Evolutionary conservation across 2,113 vertebrate genomes (phyloP).

Genomic region (Centropus unirufus): DNA sequence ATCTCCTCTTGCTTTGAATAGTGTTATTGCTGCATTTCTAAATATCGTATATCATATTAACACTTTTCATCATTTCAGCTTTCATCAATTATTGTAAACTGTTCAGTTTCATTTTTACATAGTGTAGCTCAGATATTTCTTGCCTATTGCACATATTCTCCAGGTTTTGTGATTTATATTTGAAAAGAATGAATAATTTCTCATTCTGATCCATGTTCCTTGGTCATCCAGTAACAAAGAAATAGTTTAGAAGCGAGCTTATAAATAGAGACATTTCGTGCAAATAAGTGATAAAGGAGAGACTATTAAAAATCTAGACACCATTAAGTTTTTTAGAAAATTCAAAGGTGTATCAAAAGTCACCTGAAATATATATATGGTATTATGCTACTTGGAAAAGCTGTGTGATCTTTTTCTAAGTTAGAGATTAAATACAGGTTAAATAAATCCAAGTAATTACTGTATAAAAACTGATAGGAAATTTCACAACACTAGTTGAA

Average conservation of each 20-base stretch:
- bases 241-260: background rate
- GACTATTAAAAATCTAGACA: background rate
- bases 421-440: background rate
- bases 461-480: background rate
- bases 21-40: slow-evolving; percentile 27
- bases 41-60: slow-evolving; percentile 29
- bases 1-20: slow-evolving; percentile 36
- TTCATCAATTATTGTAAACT: slow-evolving; percentile 23
- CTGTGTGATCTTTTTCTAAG: background rate
- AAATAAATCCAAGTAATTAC: background rate
- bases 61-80: background rate
- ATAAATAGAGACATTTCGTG: background rate
- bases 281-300: background rate
- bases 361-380: background rate
- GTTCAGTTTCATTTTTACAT: background rate
- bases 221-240: background rate
- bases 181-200: background rate
- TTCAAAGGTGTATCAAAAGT: background rate
- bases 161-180: background rate
- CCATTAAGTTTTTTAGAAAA: background rate
- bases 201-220: background rate
- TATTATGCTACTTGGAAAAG: background rate
- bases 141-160: background rate
- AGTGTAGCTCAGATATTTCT: background rate
- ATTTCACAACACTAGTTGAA: background rate